Percentiles rank a stretch among this genome's conserved stretches.
These are phyloP conservation scores for Acromyrmex charruanus DNA, from an alignment of 1,140 invertebrate genomes.

Conservation along the genomic window DNA sequence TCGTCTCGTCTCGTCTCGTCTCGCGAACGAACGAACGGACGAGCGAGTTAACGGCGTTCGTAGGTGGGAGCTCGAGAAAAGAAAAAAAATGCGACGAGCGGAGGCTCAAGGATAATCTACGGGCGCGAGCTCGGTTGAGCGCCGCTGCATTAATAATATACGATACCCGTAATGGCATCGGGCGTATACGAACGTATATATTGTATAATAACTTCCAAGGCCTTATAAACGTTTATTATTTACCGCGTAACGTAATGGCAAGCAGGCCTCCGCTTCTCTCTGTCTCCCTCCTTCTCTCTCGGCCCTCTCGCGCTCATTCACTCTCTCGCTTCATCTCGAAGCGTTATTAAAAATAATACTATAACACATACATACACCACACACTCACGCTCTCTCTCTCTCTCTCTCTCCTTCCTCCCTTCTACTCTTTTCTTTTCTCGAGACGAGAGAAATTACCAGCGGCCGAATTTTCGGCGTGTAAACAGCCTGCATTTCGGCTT, in stretches of 20 bases:
- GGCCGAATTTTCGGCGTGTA: slow-evolving; percentile 64
- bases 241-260: slow-evolving; percentile 86
- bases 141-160: slow-evolving; percentile 87
- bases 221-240: slow-evolving; percentile 87
- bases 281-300: slow-evolving; percentile 66
- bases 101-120: slow-evolving; percentile 65
- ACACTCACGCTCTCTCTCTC: neutral
- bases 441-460: slow-evolving; percentile 63
- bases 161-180: slow-evolving; percentile 86
- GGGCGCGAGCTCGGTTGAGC: slow-evolving; percentile 80
- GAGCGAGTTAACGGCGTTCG: slow-evolving; percentile 42
- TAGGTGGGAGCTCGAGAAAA: slow-evolving; percentile 67
- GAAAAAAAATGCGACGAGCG: slow-evolving; percentile 63
- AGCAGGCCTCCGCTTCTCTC: slow-evolving; percentile 81
- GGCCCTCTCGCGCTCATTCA: neutral
- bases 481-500: slow-evolving; percentile 50
- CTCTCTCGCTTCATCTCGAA: slow-evolving; percentile 50
- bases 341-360: slow-evolving; percentile 76
- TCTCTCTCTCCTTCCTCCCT: slow-evolving; percentile 3
- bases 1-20: slow-evolving; percentile 42
- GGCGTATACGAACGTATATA: slow-evolving; percentile 85
- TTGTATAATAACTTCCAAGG: slow-evolving; percentile 87
- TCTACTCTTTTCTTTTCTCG: slow-evolving; percentile 45
- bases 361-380: slow-evolving; percentile 39
- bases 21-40: neutral